A percentile compares a stretch with the other conserved stretches of the same genome.
Evolutionary conservation across 2,888 invertebrate genomes (phyloP).

Genomic region (Caenorhabditis macrosperma): DNA sequence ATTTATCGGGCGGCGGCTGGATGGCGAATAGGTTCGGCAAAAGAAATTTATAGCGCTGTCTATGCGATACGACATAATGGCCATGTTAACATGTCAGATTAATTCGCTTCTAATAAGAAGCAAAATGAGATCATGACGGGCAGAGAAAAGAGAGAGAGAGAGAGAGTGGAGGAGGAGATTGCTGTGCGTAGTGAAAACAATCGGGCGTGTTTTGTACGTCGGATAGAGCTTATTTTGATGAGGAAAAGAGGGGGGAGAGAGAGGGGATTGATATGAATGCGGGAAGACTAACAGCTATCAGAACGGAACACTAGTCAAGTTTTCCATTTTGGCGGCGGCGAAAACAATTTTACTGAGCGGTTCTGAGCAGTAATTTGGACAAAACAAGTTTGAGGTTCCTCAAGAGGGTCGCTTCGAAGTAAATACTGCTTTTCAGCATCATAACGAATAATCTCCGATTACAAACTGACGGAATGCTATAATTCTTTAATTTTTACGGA

Average conservation of each 20-base stretch:
- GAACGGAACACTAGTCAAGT: neutral
- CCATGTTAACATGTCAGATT: neutral
- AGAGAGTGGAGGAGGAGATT: too few species aligned
- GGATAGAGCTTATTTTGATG: neutral
- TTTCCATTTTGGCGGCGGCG: neutral
- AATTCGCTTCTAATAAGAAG: neutral
- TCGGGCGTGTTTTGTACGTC: neutral
- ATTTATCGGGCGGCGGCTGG: neutral
- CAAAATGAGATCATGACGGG: neutral
- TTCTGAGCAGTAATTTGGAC: too few species aligned
- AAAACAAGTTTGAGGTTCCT: too few species aligned
- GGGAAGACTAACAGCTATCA: neutral
- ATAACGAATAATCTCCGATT: too few species aligned
- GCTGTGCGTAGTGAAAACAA: neutral
- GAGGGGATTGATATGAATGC: neutral
- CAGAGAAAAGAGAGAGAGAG: too few species aligned
- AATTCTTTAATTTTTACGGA: neutral
- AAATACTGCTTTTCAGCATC: too few species aligned
- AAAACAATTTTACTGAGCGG: too few species aligned
- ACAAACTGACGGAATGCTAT: neutral
- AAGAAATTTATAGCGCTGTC: conserved; percentile 9
- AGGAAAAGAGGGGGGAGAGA: too few species aligned
- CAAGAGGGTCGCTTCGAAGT: too few species aligned
- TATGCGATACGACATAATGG: neutral
- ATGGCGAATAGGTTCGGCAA: neutral